Conservation (phyloP, 2,113 vertebrate genomes). For the Pithys albifrons region DNA sequence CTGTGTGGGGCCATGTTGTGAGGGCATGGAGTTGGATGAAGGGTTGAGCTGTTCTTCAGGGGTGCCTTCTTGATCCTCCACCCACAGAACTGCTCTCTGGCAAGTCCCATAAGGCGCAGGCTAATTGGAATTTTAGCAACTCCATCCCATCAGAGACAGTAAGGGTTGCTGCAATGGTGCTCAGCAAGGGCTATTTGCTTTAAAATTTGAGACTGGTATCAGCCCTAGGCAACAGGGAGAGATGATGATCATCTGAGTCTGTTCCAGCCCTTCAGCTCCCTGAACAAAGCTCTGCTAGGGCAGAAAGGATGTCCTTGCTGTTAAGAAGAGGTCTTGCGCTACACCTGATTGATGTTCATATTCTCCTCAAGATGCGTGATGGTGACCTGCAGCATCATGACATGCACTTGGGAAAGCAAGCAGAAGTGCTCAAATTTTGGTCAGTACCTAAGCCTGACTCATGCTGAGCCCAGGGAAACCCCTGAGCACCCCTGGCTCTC, state of each 20-base stretch:
- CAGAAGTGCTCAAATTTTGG: not conserved
- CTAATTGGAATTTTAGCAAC: not conserved
- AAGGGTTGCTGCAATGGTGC: not conserved
- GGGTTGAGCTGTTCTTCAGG: not conserved
- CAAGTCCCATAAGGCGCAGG: no score
- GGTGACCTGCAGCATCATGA: not conserved
- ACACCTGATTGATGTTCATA: not conserved
- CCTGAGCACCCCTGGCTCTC: not conserved
- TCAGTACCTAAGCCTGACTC: not conserved
- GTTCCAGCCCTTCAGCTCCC: not conserved
- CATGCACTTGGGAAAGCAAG: not conserved
- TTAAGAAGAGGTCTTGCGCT: not conserved
- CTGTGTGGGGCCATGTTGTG: not conserved
- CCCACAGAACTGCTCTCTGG: not conserved
- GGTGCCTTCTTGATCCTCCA: not conserved
- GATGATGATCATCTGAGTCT: not conserved
- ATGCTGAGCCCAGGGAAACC: not conserved
- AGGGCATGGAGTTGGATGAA: not conserved
- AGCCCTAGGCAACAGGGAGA: fast-evolving
- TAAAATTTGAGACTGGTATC: not conserved
- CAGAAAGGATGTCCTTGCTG: not conserved
- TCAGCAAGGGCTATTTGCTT: not conserved
- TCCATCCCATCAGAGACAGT: not conserved
- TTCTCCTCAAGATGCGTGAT: not conserved
- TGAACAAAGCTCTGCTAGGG: not conserved